A percentile compares a stretch with the other conserved stretches of the same genome.
Conservation (phyloP, 2,797 vertebrate genomes). For the Cyprinodon diabolis region DNA sequence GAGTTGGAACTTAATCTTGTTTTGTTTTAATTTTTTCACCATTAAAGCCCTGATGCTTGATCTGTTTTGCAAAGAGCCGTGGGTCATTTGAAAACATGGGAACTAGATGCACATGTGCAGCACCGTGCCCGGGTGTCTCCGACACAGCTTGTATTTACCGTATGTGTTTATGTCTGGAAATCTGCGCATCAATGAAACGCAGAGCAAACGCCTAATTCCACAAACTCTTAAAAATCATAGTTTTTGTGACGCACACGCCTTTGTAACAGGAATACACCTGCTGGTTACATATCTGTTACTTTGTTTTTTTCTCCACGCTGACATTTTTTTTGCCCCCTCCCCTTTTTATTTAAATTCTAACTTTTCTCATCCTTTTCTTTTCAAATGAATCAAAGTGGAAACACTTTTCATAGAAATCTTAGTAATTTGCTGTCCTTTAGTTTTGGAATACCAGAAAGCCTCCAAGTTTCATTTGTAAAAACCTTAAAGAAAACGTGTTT, state of each 20-base stretch:
- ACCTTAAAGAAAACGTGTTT: neutral
- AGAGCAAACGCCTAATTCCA: neutral
- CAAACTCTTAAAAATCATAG: slow-evolving; percentile 5
- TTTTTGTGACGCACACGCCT: slow-evolving; percentile 23
- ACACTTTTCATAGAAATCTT: slow-evolving; percentile 2
- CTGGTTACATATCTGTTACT: slow-evolving; percentile 49
- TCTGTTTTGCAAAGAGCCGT: neutral
- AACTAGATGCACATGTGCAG: neutral
- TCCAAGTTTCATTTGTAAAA: no score
- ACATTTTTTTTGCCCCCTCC: neutral
- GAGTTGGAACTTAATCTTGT: slow-evolving; percentile 21
- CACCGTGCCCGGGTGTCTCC: slow-evolving; percentile 6
- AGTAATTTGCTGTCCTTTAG: slow-evolving; percentile 16
- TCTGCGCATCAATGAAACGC: neutral
- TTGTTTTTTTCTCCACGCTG: slow-evolving; percentile 13
- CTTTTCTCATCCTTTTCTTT: slow-evolving; percentile 19
- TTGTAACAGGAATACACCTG: slow-evolving; percentile 20
- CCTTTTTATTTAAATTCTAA: slow-evolving; percentile 11
- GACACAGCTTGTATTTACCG: slow-evolving; percentile 6
- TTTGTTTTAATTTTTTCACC: slow-evolving; percentile 13
- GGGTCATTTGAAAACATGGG: neutral
- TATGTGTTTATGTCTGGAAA: neutral
- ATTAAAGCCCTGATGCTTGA: slow-evolving; percentile 41
- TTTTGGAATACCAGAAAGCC: neutral
- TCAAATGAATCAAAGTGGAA: slow-evolving; percentile 1